A percentile compares a stretch with the other conserved stretches of the same genome.
These are phyloP conservation scores for Andrena marginata DNA, from an alignment of 2,888 invertebrate genomes.

Conservation along the genomic window DNA sequence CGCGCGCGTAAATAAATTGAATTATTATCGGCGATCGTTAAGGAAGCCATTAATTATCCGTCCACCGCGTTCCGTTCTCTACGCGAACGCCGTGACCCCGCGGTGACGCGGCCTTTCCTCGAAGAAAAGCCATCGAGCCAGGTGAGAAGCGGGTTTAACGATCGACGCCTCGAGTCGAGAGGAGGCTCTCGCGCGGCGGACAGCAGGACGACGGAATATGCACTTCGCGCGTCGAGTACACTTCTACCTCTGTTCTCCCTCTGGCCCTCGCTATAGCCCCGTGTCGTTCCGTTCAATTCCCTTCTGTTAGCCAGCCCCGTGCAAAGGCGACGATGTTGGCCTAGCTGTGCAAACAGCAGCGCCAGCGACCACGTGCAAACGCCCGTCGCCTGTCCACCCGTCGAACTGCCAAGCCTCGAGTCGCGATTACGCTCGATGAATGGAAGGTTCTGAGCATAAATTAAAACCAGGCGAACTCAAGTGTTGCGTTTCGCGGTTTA, in stretches of 20 bases:
- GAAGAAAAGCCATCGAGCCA: constrained; percentile 19
- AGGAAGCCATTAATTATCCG: constrained; percentile 14
- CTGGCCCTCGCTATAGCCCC: background rate
- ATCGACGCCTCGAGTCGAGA: constrained; percentile 52
- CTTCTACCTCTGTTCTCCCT: constrained; percentile 15
- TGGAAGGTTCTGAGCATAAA: constrained; percentile 40
- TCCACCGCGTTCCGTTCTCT: constrained; percentile 1
- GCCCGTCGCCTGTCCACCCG: constrained; percentile 30
- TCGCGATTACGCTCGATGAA: constrained; percentile 48
- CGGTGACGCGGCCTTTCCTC: constrained; percentile 14
- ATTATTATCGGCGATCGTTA: constrained; percentile 2
- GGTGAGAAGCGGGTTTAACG: constrained; percentile 56
- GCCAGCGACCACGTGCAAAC: constrained; percentile 38
- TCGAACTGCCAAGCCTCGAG: constrained; percentile 26
- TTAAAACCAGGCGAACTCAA: constrained; percentile 41
- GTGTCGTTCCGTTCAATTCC: background rate
- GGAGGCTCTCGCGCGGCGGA: constrained; percentile 22
- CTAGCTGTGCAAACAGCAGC: constrained; percentile 80
- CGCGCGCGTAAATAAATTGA: background rate
- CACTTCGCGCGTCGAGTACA: constrained; percentile 43
- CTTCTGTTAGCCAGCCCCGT: constrained; percentile 14
- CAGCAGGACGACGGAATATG: constrained; percentile 47
- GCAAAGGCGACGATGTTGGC: constrained; percentile 68
- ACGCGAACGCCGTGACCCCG: background rate
- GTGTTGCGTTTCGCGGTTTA: constrained; percentile 31